Conservation (phyloP, 1,140 invertebrate species). For the Drosophila setifemur region DNA sequence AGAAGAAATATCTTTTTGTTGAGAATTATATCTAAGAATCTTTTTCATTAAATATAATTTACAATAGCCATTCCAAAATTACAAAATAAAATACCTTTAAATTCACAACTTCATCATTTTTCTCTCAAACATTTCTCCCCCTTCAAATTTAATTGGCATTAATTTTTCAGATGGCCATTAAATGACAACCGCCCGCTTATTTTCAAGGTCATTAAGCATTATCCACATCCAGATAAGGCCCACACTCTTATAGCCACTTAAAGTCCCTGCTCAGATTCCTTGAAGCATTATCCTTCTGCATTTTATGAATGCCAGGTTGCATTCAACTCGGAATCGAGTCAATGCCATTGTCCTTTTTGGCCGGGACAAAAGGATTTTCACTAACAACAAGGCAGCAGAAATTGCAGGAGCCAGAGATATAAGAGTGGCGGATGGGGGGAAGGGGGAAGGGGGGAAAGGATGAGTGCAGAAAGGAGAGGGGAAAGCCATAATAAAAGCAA, state of each 20-base stretch:
- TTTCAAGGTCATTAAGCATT: constrained; percentile 27
- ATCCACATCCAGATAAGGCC: constrained; percentile 7
- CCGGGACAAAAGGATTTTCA: constrained; percentile 32
- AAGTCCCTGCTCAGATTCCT: constrained; percentile 3
- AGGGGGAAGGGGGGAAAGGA: neutral
- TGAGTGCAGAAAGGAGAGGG: too few relatives aligned
- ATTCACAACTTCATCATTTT: too few relatives aligned
- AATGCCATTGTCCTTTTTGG: constrained; percentile 35
- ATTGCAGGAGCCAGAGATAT: neutral
- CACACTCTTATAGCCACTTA: constrained; percentile 14
- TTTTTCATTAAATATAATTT: too few relatives aligned
- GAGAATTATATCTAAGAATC: too few relatives aligned
- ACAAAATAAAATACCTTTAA: too few relatives aligned
- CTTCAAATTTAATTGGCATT: too few relatives aligned
- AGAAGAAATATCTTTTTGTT: too few relatives aligned
- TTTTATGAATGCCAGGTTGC: constrained; percentile 24
- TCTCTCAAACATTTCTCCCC: too few relatives aligned
- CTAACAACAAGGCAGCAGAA: neutral
- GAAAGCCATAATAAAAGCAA: constrained; percentile 39
- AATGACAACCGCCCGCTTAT: neutral
- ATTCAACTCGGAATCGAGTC: constrained; percentile 23
- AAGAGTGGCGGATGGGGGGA: neutral
- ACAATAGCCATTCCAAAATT: too few relatives aligned
- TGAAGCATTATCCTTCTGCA: constrained; percentile 20
- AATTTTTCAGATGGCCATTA: too few relatives aligned